Evolutionary conservation across 2,113 vertebrate species (phyloP), one percentile per base, ranked within the genome.

Genomic region (Xiphorhynchus elegans): DNA sequence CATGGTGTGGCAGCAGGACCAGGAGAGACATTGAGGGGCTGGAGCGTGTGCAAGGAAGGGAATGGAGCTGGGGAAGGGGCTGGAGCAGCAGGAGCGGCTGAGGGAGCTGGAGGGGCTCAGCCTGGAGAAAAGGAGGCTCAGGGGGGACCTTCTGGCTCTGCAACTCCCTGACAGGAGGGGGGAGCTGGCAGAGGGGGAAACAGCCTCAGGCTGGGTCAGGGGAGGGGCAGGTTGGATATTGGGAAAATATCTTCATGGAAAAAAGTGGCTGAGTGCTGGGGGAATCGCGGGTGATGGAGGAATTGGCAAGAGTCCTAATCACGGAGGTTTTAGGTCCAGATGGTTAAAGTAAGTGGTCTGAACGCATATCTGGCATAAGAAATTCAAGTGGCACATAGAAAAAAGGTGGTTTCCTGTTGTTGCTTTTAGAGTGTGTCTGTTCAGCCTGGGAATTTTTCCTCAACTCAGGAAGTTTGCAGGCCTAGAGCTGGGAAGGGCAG

Each of bases 241-340:
- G 39, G 60, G 60, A 63, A 40, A 29, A 20, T 40, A 29, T 20
- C 26, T 40, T 63, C 11, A 29, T 63, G 60, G 60, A 40, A 63
- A 40, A 13, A 40, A 40, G 37, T 40, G 39, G 3, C 39, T 29
- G 37, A 72, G 39, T 29, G 56, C 35, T 35, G 7, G 39, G 52
- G 44, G 26, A 5, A 26, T 74, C 0, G 2, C 21, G 44, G 35
- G 29, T 1, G 4, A 29, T 31, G 17, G n/a, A 17, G 9, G 11
- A 17, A 7, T 12, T 3, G 4, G 40, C 40, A 52, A 9, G 18
- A 17, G 20, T 24, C 47, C 29, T 55, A 10, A 62, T 31, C 1
- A 1, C 13, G 26, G 31, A 15, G 73, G 7, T 44, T 24, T 35
- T 39, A 60, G 20, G 7, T 55, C 14, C 11, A 21, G 46, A 20